A percentile compares a stretch with the other conserved stretches of the same genome.
Evolutionary conservation across 2,888 invertebrate genomes (phyloP).

Genomic region (Glyphotaelius pellucidus): DNA sequence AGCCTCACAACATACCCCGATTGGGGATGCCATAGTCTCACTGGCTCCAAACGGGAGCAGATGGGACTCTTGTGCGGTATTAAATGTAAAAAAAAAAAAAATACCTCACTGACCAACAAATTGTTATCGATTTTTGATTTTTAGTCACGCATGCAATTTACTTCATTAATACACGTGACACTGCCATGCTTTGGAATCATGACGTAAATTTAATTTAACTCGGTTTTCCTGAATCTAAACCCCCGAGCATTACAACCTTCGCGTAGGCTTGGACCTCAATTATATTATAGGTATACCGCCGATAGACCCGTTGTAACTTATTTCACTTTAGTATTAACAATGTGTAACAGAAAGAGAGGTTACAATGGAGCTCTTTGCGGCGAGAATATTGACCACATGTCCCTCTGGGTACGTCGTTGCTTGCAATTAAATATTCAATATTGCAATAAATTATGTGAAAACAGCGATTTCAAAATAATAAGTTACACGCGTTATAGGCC

Average conservation of each 20-base stretch:
- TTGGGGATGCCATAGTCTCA: no score
- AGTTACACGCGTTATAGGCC: not conserved
- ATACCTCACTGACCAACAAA: not conserved
- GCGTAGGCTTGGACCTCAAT: not conserved
- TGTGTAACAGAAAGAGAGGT: not conserved
- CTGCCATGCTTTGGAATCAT: not conserved
- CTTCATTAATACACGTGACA: not conserved
- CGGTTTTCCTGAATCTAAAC: not conserved
- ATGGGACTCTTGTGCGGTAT: no score
- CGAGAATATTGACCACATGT: not conserved
- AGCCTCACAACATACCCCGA: no score
- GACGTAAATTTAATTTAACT: not conserved
- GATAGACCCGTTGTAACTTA: not conserved
- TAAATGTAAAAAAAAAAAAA: no score
- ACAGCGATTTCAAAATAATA: slow-evolving; percentile 4
- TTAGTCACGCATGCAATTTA: not conserved
- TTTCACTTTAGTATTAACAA: not conserved
- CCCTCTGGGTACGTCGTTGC: not conserved
- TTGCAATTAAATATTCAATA: slow-evolving; percentile 10
- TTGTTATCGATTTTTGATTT: not conserved
- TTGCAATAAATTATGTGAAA: slow-evolving; percentile 30
- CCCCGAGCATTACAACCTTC: not conserved
- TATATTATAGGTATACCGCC: not conserved
- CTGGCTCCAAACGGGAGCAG: no score
- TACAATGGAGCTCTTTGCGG: not conserved